phyloP scores from a whole-genome alignment of 2,797 vertebrate species.

The Dicrostonyx torquatus region DNA sequence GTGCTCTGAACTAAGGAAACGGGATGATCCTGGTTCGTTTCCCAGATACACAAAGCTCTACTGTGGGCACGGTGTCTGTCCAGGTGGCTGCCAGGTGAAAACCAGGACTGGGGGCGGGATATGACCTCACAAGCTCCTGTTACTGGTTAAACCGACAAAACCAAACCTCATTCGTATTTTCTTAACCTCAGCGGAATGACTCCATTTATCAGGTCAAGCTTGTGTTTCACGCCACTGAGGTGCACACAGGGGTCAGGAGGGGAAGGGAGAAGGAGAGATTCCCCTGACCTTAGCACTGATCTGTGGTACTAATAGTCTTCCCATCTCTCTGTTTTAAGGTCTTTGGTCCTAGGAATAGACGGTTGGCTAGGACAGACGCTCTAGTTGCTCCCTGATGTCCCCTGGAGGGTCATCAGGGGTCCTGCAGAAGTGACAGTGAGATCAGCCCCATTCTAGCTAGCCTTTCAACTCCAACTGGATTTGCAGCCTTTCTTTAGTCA shows the following conservation, averaged over 20 bases:
- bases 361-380: background rate
- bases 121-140: constrained; percentile 30
- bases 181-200: constrained; percentile 47
- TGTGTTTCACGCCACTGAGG: background rate
- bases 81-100: constrained; percentile 55
- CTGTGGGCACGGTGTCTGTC: background rate
- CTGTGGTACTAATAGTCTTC: background rate
- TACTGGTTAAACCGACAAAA: constrained; percentile 42
- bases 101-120: background rate
- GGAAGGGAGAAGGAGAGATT: background rate
- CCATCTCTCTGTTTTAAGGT: background rate
- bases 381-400: background rate
- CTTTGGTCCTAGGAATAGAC: background rate
- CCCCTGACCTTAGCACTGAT: background rate
- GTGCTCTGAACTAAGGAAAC: background rate
- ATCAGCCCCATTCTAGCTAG: background rate
- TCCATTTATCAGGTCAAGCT: constrained; percentile 36
- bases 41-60: constrained; percentile 33
- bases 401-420: background rate
- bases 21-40: background rate
- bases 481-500: background rate
- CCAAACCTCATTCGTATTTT: constrained; percentile 35
- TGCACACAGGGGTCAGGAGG: background rate
- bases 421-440: background rate
- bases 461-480: background rate